phyloP scores from a whole-genome alignment of 2,113 vertebrate genomes.

The Paratilapia polleni region DNA sequence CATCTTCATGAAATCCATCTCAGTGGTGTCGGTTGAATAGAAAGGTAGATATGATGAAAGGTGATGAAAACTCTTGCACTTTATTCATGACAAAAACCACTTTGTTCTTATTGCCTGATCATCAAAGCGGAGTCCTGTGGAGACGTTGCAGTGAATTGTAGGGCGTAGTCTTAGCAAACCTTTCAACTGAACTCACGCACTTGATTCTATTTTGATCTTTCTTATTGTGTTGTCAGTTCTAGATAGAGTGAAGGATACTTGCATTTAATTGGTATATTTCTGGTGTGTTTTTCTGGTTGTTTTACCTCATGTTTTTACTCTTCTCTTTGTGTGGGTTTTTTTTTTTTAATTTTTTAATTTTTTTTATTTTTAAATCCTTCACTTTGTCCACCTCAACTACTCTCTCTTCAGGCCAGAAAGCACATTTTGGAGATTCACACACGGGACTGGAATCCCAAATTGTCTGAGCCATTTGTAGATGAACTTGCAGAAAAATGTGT shows the following conservation, averaged over 20 bases:
- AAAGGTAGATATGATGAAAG: slow-evolving; percentile 14
- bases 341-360: not conserved
- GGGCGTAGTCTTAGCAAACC: not conserved
- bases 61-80: slow-evolving; percentile 21
- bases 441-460: slow-evolving; percentile 95
- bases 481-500: slow-evolving; percentile 99
- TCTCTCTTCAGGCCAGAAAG: slow-evolving; percentile 90
- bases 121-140: not conserved
- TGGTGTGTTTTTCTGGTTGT: not conserved
- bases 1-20: not conserved
- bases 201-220: not conserved
- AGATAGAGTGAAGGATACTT: not conserved
- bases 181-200: not conserved
- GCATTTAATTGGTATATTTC: not conserved
- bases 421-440: slow-evolving; percentile 99
- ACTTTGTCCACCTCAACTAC: not conserved
- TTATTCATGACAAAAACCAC: slow-evolving; percentile 15
- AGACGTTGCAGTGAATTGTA: slow-evolving; percentile 11
- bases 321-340: not conserved
- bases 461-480: slow-evolving; percentile 92
- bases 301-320: not conserved
- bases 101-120: not conserved
- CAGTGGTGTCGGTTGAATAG: not conserved
- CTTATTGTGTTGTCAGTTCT: slow-evolving; percentile 4
- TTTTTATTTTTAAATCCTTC: not conserved